Conservation (phyloP, 2,888 invertebrate species). For the Polydrusus cervinus region DNA sequence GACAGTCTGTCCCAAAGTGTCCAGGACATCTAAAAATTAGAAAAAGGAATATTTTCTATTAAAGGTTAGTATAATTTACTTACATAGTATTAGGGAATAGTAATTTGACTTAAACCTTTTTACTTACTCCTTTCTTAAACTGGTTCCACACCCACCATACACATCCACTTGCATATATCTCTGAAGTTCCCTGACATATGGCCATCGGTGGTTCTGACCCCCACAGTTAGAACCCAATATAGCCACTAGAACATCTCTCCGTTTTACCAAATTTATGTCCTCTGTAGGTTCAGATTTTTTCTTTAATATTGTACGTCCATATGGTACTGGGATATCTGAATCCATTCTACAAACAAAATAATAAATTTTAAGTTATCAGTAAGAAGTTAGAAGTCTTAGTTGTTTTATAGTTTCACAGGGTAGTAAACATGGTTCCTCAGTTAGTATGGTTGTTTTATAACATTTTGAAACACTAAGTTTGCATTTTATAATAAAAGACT, state of each 20-base stretch:
- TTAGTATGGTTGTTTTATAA: no score
- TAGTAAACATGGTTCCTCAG: no score
- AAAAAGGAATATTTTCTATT: neutral
- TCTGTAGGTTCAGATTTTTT: constrained; percentile 48
- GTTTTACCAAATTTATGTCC: constrained; percentile 67
- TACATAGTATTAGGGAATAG: no score
- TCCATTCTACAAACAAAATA: constrained; percentile 72
- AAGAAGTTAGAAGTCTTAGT: no score
- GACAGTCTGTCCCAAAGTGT: constrained; percentile 77
- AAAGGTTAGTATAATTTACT: neutral
- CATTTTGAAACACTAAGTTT: no score
- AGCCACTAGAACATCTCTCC: constrained; percentile 71
- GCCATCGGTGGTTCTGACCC: constrained; percentile 72
- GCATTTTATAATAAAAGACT: neutral
- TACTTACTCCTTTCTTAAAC: constrained; percentile 60
- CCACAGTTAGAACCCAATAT: constrained; percentile 78
- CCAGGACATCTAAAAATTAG: constrained; percentile 77
- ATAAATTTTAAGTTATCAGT: no score
- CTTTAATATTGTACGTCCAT: constrained; percentile 74
- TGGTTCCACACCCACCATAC: constrained; percentile 74
- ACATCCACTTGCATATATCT: constrained; percentile 76
- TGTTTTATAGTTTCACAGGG: no score
- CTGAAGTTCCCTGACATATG: constrained; percentile 74
- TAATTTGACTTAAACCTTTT: neutral
- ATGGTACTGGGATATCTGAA: constrained; percentile 80